phyloP scores from a whole-genome alignment of 2,797 vertebrate species.

The Chiroxiphia lanceolata region DNA sequence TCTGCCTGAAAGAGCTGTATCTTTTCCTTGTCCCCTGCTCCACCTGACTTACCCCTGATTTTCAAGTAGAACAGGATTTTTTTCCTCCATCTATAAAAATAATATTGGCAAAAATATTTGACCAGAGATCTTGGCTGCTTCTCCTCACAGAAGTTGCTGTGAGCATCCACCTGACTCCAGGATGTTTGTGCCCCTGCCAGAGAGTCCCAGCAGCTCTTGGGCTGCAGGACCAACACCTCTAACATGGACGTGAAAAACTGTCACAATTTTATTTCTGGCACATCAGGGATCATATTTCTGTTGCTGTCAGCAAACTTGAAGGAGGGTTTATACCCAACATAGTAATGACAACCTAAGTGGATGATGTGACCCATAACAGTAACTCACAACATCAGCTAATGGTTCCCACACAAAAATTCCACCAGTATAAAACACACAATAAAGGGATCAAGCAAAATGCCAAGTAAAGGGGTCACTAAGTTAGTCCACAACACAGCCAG shows the following conservation, averaged over 20 bases:
- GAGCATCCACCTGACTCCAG: background rate
- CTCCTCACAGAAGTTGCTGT: background rate
- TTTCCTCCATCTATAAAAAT: background rate
- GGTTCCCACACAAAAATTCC: background rate
- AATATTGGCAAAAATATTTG: background rate
- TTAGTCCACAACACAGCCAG: background rate
- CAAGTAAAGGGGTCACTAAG: background rate
- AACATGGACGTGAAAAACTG: fast-evolving
- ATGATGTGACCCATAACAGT: background rate
- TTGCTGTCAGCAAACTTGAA: background rate
- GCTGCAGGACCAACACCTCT: background rate
- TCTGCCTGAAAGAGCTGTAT: background rate
- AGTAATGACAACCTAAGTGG: background rate
- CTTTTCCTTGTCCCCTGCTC: background rate
- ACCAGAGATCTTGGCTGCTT: background rate
- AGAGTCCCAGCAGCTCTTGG: background rate
- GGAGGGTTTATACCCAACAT: background rate
- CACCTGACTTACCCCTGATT: background rate
- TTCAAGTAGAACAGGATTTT: background rate
- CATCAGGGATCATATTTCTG: background rate
- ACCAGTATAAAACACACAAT: background rate
- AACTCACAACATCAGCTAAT: background rate
- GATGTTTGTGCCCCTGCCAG: background rate
- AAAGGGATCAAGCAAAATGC: background rate
- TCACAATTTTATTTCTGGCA: background rate